Evolutionary conservation across 2,113 vertebrate genomes (phyloP), one percentile per base, ranked within the genome.

Genomic region (Sander lucioperca): DNA sequence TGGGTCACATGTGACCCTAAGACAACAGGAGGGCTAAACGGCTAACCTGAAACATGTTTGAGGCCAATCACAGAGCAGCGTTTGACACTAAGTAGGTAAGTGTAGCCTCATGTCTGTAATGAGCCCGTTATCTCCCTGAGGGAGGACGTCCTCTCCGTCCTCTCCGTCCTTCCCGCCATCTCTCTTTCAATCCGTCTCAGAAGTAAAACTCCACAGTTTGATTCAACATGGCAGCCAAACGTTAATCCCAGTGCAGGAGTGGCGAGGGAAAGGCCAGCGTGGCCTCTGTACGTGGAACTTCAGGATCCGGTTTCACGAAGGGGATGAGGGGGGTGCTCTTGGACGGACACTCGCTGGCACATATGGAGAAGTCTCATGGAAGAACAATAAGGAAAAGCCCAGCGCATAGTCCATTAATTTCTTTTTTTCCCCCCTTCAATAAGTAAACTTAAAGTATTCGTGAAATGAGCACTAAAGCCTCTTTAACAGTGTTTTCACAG

Each of bases 401-500:
- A 77, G 77, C 21, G 58, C 86, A 89, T 87, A 90, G 86, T 94
- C 89, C 88, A 93, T 94, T 95, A 83, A 92, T 92, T 91, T 91
- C 56, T 77, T 84, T 79, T 71, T 81, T 91, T 78, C 70, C 80
- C 86, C 87, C 27, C 27, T 89, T 88, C 92, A 87, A 91, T 92
- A 91, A 94, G 91, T 92, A 91, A 94, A 93, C 82, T 86, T 89
- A 91, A 94, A 95, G 91, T 93, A 88, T 93, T 93, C 70, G 86
- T 94, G 93, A 95, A 94, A 93, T 93, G 90, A 95, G 93, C 88
- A 87, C 93, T 94, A 91, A 94, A 95, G 93, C 89, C 89, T 91
- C 88, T 94, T 94, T 94, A 94, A 94, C 91, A 33, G 91, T 95
- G 94, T 95, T 95, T 95, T 93, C 89, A 93, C 94, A 95, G 94